Evolutionary conservation across 2,113 vertebrate genomes (phyloP).

Genomic region (Malurus cyaneus): DNA sequence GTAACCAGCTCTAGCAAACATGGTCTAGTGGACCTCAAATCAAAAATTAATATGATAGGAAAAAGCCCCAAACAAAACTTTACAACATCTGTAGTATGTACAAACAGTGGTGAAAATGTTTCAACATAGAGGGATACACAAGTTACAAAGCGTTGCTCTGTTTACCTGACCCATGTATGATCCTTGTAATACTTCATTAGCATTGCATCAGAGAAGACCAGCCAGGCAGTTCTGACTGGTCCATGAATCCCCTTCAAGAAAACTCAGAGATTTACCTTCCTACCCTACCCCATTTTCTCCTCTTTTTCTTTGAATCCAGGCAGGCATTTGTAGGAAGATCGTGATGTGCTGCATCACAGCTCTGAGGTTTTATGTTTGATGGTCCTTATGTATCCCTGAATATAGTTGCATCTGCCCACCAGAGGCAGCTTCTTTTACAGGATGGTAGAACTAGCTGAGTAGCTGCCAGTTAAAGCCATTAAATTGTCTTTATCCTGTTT

Average conservation of each 20-base stretch:
- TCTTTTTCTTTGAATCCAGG: neutral
- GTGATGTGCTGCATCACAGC: neutral
- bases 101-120: neutral
- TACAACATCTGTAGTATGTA: neutral
- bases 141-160: neutral
- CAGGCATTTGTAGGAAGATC: neutral
- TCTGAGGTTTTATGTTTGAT: neutral
- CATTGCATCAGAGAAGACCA: neutral
- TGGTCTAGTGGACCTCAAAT: neutral
- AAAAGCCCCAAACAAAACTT: rapidly evolving
- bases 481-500: neutral
- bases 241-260: neutral
- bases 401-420: neutral
- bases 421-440: neutral
- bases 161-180: neutral
- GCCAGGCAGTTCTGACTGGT: neutral
- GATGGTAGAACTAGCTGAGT: neutral
- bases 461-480: neutral
- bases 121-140: neutral
- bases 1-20: neutral
- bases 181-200: neutral
- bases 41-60: neutral
- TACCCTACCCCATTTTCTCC: neutral
- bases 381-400: neutral
- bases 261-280: neutral